phyloP scores from a whole-genome alignment of 2,888 invertebrate genomes.

The Piscicola geometra region DNA sequence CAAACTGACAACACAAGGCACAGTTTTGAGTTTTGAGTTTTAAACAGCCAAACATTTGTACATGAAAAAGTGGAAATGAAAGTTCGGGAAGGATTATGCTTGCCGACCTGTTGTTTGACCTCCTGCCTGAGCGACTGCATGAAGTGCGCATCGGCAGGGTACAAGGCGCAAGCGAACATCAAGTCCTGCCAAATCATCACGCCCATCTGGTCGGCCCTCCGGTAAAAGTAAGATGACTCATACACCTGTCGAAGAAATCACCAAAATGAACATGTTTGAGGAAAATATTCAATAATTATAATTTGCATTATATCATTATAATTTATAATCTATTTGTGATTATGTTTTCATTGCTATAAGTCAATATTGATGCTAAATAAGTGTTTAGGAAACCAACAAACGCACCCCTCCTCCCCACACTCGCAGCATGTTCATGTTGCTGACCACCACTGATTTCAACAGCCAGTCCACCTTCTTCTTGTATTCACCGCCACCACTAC shows the following conservation, averaged over 20 bases:
- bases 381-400: too few relatives aligned
- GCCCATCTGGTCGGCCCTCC: slow-evolving; percentile 76
- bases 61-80: too few relatives aligned
- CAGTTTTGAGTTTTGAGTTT: too few relatives aligned
- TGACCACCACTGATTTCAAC: slow-evolving; percentile 67
- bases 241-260: slow-evolving; percentile 60
- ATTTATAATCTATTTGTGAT: not conserved
- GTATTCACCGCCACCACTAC: not conserved
- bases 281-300: not conserved
- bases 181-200: slow-evolving; percentile 95
- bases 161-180: slow-evolving; percentile 93
- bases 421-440: slow-evolving; percentile 86
- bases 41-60: too few relatives aligned
- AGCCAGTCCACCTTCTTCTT: slow-evolving; percentile 63
- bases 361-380: not conserved
- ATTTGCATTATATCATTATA: not conserved
- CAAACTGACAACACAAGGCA: too few relatives aligned
- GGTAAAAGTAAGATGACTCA: slow-evolving; percentile 82
- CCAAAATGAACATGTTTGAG: not conserved
- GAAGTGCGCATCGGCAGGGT: slow-evolving; percentile 72
- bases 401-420: slow-evolving; percentile 87
- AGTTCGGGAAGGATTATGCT: too few relatives aligned
- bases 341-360: not conserved
- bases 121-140: slow-evolving; percentile 71
- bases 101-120: slow-evolving; percentile 71